These are phyloP conservation scores for Stratiomys singularior DNA, from an alignment of 2,888 invertebrate genomes.

Conservation along the genomic window DNA sequence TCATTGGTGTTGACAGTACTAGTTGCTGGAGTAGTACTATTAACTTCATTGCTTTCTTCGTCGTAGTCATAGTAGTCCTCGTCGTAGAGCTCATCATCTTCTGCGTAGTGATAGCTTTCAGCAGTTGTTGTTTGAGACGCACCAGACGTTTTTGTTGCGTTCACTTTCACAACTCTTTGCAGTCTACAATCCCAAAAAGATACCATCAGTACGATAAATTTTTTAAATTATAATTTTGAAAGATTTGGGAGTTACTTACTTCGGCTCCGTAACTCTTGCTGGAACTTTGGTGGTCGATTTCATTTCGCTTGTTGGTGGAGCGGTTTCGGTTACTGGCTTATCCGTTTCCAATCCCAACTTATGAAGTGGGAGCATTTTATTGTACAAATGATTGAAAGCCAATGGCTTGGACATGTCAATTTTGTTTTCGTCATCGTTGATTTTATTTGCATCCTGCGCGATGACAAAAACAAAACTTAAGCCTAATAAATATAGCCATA, in stretches of 20 bases:
- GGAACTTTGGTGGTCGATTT: slow-evolving; percentile 58
- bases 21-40: slow-evolving; percentile 53
- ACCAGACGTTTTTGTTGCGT: slow-evolving; percentile 52
- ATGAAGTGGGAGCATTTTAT: slow-evolving; percentile 58
- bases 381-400: slow-evolving; percentile 50
- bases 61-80: slow-evolving; percentile 56
- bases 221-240: too few relatives aligned
- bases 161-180: slow-evolving; percentile 61
- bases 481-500: slow-evolving; percentile 57
- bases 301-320: slow-evolving; percentile 47
- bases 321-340: slow-evolving; percentile 16
- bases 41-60: slow-evolving; percentile 57
- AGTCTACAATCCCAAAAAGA: slow-evolving; percentile 54
- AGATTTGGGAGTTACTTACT: slow-evolving; percentile 28
- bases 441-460: slow-evolving; percentile 57
- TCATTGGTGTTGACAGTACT: not conserved
- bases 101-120: slow-evolving; percentile 47
- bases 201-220: too few relatives aligned
- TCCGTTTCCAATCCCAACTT: slow-evolving; percentile 26
- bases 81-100: slow-evolving; percentile 52
- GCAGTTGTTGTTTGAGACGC: slow-evolving; percentile 46
- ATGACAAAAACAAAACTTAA: slow-evolving; percentile 59
- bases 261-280: slow-evolving; percentile 55
- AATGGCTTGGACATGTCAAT: slow-evolving; percentile 48
- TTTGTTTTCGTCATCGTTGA: slow-evolving; percentile 55